Conservation (phyloP, 2,113 vertebrate species). For the Dipodomys stephensi region DNA sequence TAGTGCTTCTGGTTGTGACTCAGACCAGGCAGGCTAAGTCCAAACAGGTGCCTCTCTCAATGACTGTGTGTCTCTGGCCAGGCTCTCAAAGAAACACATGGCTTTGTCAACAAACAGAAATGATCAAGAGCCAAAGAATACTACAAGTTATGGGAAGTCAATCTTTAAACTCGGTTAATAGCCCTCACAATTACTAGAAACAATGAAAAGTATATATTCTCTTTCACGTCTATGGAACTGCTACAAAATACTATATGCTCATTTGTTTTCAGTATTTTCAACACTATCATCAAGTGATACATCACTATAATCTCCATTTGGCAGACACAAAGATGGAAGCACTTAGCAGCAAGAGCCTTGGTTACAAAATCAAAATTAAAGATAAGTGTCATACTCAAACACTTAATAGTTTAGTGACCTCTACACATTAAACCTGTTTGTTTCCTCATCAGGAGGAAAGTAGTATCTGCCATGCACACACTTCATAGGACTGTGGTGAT, state of each 20-base stretch:
- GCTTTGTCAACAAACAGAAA: slow-evolving; percentile 59
- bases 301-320: slow-evolving; percentile 44
- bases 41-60: slow-evolving; percentile 57
- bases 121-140: slow-evolving; percentile 41
- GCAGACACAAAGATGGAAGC: slow-evolving; percentile 34
- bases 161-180: slow-evolving; percentile 56
- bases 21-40: slow-evolving; percentile 28
- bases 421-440: slow-evolving; percentile 73
- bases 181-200: slow-evolving; percentile 56
- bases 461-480: slow-evolving; percentile 67
- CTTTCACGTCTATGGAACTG: slow-evolving; percentile 54
- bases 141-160: slow-evolving; percentile 10
- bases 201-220: slow-evolving; percentile 12
- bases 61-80: slow-evolving; percentile 39
- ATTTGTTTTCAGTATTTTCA: slow-evolving; percentile 59
- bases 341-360: slow-evolving; percentile 51
- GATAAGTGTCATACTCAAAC: neutral
- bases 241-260: slow-evolving; percentile 53
- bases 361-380: slow-evolving; percentile 65
- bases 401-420: slow-evolving; percentile 71
- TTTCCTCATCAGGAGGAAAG: slow-evolving; percentile 70
- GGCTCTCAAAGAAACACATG: slow-evolving; percentile 14
- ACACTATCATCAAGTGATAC: slow-evolving; percentile 30
- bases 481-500: slow-evolving; percentile 71
- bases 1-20: slow-evolving; percentile 51